Conservation (phyloP, 2,797 vertebrate species). For the Acropternis orthonyx region DNA sequence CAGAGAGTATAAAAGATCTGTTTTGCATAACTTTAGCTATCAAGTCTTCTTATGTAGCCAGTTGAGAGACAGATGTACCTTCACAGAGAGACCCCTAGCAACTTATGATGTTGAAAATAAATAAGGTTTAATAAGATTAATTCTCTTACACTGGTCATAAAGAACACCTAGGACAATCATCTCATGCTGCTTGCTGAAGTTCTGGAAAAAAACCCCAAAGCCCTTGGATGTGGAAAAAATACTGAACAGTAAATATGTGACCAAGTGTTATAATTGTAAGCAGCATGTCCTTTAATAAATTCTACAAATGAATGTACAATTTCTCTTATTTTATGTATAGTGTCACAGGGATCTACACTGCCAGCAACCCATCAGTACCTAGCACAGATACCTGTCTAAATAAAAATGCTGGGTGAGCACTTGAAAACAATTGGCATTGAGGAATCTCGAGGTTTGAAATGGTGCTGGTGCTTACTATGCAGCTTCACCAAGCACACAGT, state of each 20-base stretch:
- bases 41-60: background rate
- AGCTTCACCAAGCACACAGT: background rate
- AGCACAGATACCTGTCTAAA: background rate
- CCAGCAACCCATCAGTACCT: background rate
- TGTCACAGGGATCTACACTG: background rate
- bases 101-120: background rate
- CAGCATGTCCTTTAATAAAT: background rate
- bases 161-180: background rate
- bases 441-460: background rate
- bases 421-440: background rate
- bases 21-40: background rate
- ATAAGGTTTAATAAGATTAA: background rate
- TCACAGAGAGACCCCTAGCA: background rate
- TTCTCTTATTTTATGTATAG: background rate
- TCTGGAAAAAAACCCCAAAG: rapidly evolving
- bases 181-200: background rate
- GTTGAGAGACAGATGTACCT: background rate
- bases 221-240: background rate
- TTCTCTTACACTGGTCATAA: background rate
- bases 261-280: background rate
- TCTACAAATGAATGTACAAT: background rate
- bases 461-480: background rate
- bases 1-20: background rate
- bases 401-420: background rate
- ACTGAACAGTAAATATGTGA: background rate